Evolutionary conservation across 2,797 vertebrate species (phyloP).

Genomic region (Aratinga solstitialis): DNA sequence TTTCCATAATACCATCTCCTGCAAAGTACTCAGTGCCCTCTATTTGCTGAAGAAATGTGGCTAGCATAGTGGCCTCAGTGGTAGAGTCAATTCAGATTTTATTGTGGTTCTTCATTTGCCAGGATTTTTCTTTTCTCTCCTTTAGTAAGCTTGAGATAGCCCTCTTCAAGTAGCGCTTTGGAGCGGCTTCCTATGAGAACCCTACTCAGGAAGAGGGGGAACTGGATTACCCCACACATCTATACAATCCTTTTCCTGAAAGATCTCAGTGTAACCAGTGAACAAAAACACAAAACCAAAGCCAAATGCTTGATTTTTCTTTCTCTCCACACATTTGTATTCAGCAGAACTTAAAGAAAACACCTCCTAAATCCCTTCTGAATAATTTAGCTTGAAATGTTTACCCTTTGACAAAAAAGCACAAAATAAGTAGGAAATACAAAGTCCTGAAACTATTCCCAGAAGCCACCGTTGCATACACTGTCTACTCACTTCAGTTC

Average conservation of each 20-base stretch:
- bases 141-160: background rate
- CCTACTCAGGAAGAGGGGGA: background rate
- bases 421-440: conserved; percentile 60
- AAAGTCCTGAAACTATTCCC: conserved; percentile 59
- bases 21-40: background rate
- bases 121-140: background rate
- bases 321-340: conserved; percentile 58
- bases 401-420: conserved; percentile 61
- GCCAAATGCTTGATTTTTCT: conserved; percentile 49
- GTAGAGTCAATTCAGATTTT: background rate
- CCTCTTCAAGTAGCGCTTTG: background rate
- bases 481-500: conserved; percentile 40
- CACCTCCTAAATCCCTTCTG: conserved; percentile 67
- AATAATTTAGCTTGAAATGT: conserved; percentile 73
- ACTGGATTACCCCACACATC: conserved; percentile 9
- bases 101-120: background rate
- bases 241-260: conserved; percentile 33
- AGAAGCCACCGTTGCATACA: conserved; percentile 23
- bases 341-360: conserved; percentile 60
- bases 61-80: background rate
- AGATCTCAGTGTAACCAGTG: conserved; percentile 45
- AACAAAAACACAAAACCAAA: conserved; percentile 50
- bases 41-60: background rate
- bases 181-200: conserved; percentile 11
- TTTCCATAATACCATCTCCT: background rate